Evolutionary conservation across 2,797 vertebrate genomes (phyloP).

Genomic region (Hylomyscus alleni): DNA sequence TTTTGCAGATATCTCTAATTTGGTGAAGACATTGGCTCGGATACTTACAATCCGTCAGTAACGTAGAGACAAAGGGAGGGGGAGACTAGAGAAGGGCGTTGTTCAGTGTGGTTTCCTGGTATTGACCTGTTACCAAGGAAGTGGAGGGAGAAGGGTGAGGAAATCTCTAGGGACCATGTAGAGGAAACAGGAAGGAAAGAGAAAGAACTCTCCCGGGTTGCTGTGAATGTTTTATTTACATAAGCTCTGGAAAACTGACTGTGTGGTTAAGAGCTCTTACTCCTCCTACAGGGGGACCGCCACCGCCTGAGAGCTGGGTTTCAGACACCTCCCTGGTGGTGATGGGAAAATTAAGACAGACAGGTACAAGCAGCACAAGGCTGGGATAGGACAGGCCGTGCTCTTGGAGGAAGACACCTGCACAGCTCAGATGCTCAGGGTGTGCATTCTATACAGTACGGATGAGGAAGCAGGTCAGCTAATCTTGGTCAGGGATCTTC

Average conservation of each 20-base stretch:
- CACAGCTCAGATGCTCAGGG: not conserved
- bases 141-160: not conserved
- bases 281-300: not conserved
- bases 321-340: not conserved
- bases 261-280: not conserved
- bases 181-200: not conserved
- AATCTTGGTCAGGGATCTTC: not conserved
- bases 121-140: not conserved
- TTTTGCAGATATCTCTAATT: slow-evolving; percentile 33
- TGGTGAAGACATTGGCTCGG: not conserved
- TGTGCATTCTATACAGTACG: too few relatives aligned
- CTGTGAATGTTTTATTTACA: not conserved
- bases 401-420: not conserved
- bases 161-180: not conserved
- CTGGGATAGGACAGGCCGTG: not conserved
- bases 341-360: not conserved
- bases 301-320: not conserved
- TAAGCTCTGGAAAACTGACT: not conserved
- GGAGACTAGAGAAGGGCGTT: not conserved
- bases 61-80: not conserved
- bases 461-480: not conserved
- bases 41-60: slow-evolving; percentile 21
- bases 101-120: not conserved
- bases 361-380: too few relatives aligned
- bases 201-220: not conserved